Percentiles rank a stretch among this genome's conserved stretches.
These are phyloP conservation scores for Ivindomyrus marchei DNA, from an alignment of 2,113 vertebrate genomes.

Conservation along the genomic window DNA sequence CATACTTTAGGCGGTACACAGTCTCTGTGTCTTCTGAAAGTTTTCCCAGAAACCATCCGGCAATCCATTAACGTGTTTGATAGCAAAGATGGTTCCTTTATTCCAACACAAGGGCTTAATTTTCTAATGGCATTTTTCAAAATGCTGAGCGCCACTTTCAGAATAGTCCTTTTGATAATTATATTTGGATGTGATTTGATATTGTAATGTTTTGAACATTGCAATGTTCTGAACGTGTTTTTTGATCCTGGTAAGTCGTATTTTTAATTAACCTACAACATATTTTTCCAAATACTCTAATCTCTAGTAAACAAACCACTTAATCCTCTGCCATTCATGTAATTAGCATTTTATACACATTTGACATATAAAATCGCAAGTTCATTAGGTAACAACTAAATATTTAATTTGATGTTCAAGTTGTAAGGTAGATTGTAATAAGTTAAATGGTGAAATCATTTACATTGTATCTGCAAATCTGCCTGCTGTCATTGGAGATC, in stretches of 20 bases:
- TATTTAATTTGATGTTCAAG: neutral
- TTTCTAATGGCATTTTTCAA: neutral
- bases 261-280: neutral
- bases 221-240: neutral
- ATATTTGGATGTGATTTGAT: neutral
- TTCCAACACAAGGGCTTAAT: neutral
- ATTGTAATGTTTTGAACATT: conserved; percentile 1
- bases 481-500: neutral
- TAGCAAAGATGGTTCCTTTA: neutral
- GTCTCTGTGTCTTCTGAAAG: neutral
- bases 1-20: neutral
- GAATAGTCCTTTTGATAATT: neutral
- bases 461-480: neutral
- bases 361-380: neutral
- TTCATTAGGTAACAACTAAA: neutral
- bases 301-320: neutral
- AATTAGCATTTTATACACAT: neutral
- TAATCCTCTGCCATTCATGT: neutral
- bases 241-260: neutral
- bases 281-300: neutral
- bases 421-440: neutral
- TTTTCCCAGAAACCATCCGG: neutral
- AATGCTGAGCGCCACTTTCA: neutral
- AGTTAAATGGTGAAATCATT: neutral
- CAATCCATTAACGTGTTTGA: neutral